phyloP scores from a whole-genome alignment of 2,113 vertebrate genomes.

The Microcebus ravelobensis region DNA sequence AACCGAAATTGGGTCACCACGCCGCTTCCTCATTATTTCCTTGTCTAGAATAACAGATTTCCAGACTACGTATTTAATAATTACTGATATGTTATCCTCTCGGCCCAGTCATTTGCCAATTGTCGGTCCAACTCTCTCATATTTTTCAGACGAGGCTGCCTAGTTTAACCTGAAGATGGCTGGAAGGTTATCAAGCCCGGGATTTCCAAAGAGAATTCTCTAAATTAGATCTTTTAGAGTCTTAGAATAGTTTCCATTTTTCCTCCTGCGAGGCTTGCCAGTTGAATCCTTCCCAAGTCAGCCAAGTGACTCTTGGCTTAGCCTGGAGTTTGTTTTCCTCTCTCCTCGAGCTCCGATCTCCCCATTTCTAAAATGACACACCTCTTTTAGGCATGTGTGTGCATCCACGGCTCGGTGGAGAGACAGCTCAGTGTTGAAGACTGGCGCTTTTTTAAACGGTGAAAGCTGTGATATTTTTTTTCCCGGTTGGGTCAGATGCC shows the following conservation, averaged over 20 bases:
- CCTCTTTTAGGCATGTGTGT: neutral
- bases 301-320: neutral
- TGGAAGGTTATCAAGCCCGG: neutral
- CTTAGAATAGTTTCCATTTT: conserved; percentile 61
- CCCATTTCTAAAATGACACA: neutral
- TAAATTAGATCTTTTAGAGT: conserved; percentile 48
- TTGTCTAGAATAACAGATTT: conserved; percentile 30
- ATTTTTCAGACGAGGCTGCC: neutral
- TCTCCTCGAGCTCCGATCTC: neutral
- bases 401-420: neutral
- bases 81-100: conserved; percentile 31
- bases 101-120: neutral
- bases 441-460: neutral
- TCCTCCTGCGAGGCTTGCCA: conserved; percentile 12
- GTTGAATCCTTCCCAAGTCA: neutral
- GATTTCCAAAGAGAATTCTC: conserved; percentile 33
- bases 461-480: neutral
- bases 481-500: neutral
- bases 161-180: neutral
- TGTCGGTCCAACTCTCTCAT: neutral
- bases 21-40: neutral
- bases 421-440: neutral
- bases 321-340: neutral
- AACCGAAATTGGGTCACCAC: neutral
- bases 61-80: neutral